Percentiles rank a stretch among this genome's conserved stretches.
phyloP scores from a whole-genome alignment of 2,888 invertebrate species.

The Leistus spinibarbis region DNA sequence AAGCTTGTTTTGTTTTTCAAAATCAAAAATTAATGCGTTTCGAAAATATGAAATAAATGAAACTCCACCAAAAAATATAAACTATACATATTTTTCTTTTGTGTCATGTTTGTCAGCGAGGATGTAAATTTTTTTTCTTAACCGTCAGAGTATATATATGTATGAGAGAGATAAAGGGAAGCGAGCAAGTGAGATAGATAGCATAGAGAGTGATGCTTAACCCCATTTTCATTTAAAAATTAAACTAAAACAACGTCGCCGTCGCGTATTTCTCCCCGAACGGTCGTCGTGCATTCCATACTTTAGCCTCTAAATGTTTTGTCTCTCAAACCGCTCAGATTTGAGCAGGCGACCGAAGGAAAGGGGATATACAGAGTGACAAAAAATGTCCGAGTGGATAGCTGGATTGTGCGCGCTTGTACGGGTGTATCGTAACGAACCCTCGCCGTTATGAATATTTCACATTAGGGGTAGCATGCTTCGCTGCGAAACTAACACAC shows the following conservation, averaged over 20 bases:
- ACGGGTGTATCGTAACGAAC: conserved; percentile 12
- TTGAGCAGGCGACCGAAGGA: background rate
- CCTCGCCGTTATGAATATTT: conserved; percentile 34
- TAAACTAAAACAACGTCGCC: conserved; percentile 29
- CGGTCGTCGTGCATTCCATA: conserved; percentile 28
- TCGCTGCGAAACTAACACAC: background rate
- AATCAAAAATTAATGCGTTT: background rate
- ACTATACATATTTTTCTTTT: background rate
- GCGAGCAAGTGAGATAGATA: background rate
- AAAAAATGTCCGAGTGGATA: conserved; percentile 33
- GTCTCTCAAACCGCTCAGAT: conserved; percentile 28
- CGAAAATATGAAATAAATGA: background rate
- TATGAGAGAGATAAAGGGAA: background rate
- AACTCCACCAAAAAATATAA: too few relatives aligned
- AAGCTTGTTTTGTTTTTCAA: background rate
- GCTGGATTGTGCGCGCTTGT: conserved; percentile 5
- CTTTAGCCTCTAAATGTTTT: conserved; percentile 35
- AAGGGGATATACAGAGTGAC: background rate
- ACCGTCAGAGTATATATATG: background rate
- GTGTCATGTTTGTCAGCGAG: background rate
- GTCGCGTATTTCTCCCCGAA: background rate
- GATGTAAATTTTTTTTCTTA: background rate
- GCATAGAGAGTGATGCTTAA: conserved; percentile 5
- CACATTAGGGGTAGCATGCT: conserved; percentile 21
- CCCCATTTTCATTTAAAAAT: conserved; percentile 34